Percentiles rank a stretch among this genome's conserved stretches.
These are phyloP conservation scores for Gobiocypris rarus DNA, from an alignment of 2,113 vertebrate genomes.

Conservation along the genomic window DNA sequence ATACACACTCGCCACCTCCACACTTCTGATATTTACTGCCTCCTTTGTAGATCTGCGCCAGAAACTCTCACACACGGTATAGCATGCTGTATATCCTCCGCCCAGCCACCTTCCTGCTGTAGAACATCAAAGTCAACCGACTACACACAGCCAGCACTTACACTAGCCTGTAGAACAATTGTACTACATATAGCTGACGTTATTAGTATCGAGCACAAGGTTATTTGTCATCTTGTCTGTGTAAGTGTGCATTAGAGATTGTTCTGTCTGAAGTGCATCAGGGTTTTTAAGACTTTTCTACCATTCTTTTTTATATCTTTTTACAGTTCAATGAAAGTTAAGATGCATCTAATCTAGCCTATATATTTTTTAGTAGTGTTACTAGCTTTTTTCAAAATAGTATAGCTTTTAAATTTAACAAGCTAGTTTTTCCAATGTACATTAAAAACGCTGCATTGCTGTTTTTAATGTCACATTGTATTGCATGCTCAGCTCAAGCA, in stretches of 20 bases:
- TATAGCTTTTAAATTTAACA: not conserved
- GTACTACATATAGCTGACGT: slow-evolving; percentile 9
- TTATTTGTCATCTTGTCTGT: slow-evolving; percentile 33
- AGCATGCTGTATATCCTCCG: not conserved
- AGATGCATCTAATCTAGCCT: not conserved
- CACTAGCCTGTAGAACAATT: not conserved
- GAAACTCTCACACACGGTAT: slow-evolving; percentile 22
- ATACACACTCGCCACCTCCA: slow-evolving; percentile 50
- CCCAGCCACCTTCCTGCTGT: not conserved
- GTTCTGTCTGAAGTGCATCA: not conserved
- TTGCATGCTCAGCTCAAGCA: slow-evolving; percentile 11
- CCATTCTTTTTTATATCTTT: not conserved
- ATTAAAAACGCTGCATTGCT: slow-evolving; percentile 16
- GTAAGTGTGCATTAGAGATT: not conserved
- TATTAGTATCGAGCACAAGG: slow-evolving; percentile 35
- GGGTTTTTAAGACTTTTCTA: not conserved
- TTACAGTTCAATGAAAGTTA: not conserved
- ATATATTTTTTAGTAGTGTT: not conserved
- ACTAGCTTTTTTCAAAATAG: not conserved
- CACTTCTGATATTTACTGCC: slow-evolving; percentile 56
- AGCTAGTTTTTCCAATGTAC: slow-evolving; percentile 7
- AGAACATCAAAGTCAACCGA: slow-evolving; percentile 30
- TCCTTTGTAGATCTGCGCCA: slow-evolving; percentile 25
- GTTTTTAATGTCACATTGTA: slow-evolving; percentile 17
- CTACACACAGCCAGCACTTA: slow-evolving; percentile 5